Conservation (phyloP, 2,797 vertebrate species). For the Falco concolor region DNA sequence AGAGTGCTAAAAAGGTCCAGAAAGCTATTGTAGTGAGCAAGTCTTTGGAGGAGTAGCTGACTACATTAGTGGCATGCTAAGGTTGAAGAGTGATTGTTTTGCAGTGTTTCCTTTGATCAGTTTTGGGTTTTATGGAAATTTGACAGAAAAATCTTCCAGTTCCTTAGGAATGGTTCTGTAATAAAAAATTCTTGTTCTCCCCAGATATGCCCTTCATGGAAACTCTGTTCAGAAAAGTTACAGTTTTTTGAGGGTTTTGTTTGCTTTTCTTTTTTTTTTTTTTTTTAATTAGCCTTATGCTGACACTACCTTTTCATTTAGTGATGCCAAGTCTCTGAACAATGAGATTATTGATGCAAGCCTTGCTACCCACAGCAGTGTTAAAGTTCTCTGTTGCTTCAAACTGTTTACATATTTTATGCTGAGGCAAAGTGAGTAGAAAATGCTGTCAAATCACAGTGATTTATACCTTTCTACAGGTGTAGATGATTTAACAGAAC, state of each 20-base stretch:
- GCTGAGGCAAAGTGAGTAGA: background rate
- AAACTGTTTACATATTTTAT: background rate
- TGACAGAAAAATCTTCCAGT: background rate
- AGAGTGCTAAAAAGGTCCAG: background rate
- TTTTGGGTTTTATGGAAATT: background rate
- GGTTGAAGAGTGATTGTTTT: background rate
- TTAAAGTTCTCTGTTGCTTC: background rate
- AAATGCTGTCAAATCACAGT: background rate
- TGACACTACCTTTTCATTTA: background rate
- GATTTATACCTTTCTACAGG: background rate
- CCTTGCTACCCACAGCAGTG: background rate
- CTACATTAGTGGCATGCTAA: background rate
- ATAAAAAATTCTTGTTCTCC: background rate
- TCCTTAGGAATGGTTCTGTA: background rate
- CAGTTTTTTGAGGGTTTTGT: background rate
- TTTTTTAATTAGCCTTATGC: background rate
- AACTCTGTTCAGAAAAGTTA: background rate
- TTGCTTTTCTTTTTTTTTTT: background rate
- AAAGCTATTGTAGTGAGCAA: background rate
- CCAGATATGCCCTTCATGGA: background rate
- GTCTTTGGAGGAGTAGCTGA: background rate
- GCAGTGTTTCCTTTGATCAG: background rate
- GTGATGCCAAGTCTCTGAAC: background rate
- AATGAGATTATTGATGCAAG: background rate
- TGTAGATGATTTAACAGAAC: background rate